Evolutionary conservation across 1,140 invertebrate species (phyloP).

Genomic region (Hormaphis cornu): DNA sequence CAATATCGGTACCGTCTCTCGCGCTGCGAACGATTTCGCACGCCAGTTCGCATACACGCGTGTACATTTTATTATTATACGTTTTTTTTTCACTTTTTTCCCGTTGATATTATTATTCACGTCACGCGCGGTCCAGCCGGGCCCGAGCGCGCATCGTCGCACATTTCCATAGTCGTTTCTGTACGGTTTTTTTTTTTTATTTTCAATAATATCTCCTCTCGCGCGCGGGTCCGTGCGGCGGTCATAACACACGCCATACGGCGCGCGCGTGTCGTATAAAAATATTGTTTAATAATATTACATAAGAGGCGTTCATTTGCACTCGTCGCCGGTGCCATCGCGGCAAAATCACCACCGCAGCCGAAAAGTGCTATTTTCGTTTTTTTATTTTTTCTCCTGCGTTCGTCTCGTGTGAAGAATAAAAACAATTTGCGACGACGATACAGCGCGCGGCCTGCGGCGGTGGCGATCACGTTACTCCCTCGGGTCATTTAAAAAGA

Average conservation of each 20-base stretch:
- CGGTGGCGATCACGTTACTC: neutral
- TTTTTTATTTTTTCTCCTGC: neutral
- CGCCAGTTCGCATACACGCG: too few relatives aligned
- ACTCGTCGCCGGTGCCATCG: neutral
- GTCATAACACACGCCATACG: neutral
- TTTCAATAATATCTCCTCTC: constrained; percentile 24
- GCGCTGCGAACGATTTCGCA: too few relatives aligned
- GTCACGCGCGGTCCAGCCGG: constrained; percentile 30
- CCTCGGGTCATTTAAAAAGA: constrained; percentile 25
- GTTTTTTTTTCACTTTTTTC: neutral
- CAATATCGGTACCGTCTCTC: too few relatives aligned
- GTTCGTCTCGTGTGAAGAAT: neutral
- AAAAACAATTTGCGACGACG: neutral
- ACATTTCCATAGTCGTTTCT: constrained; percentile 23
- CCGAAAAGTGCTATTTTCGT: neutral
- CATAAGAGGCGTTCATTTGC: neutral
- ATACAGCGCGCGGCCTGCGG: neutral
- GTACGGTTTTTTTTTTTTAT: constrained; percentile 4
- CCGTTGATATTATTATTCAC: neutral
- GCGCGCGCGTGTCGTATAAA: neutral
- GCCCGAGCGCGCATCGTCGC: neutral
- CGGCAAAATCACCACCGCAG: too few relatives aligned
- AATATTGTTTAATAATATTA: too few relatives aligned
- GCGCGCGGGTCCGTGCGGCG: constrained; percentile 1
- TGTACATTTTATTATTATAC: too few relatives aligned